phyloP scores from a whole-genome alignment of 2,797 vertebrate genomes.

The Gorsachius magnificus region DNA sequence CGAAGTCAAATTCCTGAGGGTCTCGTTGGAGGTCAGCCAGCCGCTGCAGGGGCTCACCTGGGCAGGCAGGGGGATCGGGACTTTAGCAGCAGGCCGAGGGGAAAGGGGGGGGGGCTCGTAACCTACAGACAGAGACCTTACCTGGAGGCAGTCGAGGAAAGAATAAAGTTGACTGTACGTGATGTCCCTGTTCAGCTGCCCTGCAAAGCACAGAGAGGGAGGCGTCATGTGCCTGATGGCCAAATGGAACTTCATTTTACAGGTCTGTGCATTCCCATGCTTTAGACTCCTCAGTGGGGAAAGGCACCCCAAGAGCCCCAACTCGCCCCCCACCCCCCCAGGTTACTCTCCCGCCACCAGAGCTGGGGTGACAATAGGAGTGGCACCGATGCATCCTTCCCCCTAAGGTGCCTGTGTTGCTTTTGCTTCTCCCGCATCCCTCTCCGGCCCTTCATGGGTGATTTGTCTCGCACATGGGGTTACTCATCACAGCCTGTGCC shows the following conservation, averaged over 20 bases:
- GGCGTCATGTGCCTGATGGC: not conserved
- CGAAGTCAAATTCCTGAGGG: constrained; percentile 74
- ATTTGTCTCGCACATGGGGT: not conserved
- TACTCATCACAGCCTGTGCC: not conserved
- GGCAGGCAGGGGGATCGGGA: not conserved
- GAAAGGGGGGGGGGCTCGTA: not conserved
- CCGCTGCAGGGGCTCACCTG: constrained; percentile 76
- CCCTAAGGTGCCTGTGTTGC: accelerated
- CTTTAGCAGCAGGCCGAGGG: not conserved
- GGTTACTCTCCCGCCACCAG: not conserved
- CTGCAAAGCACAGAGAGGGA: constrained; percentile 58
- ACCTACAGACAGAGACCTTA: constrained; percentile 16
- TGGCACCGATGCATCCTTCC: not conserved
- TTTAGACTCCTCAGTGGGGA: not conserved
- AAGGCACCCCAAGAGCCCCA: not conserved
- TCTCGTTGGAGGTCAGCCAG: constrained; percentile 78
- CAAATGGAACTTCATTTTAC: not conserved
- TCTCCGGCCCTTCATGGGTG: not conserved
- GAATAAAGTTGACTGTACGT: constrained; percentile 74
- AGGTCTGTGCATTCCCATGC: not conserved
- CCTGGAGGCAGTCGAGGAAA: constrained; percentile 79
- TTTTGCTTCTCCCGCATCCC: not conserved
- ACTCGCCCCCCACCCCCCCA: accelerated
- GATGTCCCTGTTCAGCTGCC: constrained; percentile 77
- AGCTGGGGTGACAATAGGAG: not conserved